These are phyloP conservation scores for Nothocercus nigrocapillus DNA, from an alignment of 2,113 vertebrate species.

Conservation along the genomic window DNA sequence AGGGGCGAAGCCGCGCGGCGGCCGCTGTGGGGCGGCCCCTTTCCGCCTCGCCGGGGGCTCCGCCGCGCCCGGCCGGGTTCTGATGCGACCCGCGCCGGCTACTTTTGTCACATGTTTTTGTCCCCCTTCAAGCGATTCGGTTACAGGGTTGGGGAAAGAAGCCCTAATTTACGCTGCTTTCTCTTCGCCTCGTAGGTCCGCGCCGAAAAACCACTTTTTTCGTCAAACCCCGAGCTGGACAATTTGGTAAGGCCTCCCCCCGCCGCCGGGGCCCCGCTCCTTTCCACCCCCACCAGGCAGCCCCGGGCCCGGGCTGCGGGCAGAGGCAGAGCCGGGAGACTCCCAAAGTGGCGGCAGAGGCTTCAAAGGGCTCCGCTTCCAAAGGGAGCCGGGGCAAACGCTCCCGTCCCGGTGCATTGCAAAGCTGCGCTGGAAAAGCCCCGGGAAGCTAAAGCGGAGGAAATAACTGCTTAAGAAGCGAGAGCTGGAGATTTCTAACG, in stretches of 20 bases:
- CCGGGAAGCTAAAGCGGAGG: constrained; percentile 70
- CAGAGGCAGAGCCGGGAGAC: neutral
- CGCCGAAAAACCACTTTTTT: constrained; percentile 99
- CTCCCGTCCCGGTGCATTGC: constrained; percentile 65
- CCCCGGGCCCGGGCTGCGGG: too few species aligned
- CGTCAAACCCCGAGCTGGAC: constrained; percentile 98
- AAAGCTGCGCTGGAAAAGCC: constrained; percentile 63
- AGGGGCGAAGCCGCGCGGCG: too few species aligned
- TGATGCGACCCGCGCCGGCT: neutral
- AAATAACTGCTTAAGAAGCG: constrained; percentile 74
- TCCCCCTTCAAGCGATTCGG: neutral
- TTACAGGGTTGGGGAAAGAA: neutral
- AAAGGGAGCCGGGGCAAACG: constrained; percentile 53
- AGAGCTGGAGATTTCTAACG: constrained; percentile 74
- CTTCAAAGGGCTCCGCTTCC: constrained; percentile 54
- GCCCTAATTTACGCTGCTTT: constrained; percentile 16
- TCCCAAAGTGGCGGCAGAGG: neutral
- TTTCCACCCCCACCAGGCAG: neutral
- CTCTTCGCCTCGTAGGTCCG: constrained; percentile 84
- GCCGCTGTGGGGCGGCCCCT: too few species aligned
- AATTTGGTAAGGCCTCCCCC: constrained; percentile 93
- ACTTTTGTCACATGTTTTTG: neutral
- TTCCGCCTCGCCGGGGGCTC: neutral
- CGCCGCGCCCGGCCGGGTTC: neutral
- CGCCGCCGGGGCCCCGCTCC: neutral